phyloP scores from a whole-genome alignment of 2,113 vertebrate genomes.

The Ammodytes dubius region DNA sequence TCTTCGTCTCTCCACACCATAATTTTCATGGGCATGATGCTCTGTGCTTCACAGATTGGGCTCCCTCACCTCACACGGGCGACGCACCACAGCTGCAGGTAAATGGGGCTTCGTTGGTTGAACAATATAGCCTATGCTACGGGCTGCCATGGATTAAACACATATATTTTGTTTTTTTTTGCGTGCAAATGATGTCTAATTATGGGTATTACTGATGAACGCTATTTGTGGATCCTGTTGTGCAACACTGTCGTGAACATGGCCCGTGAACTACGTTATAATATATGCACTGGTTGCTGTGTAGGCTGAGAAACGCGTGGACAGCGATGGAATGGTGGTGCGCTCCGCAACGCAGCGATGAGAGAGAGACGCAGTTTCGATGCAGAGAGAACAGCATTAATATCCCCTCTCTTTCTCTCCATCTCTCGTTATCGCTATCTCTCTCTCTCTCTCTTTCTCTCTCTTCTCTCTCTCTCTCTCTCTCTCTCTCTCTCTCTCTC shows the following conservation, averaged over 20 bases:
- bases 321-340: slow-evolving; percentile 76
- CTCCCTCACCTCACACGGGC: slow-evolving; percentile 53
- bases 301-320: slow-evolving; percentile 80
- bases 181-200: slow-evolving; percentile 5
- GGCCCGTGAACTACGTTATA: slow-evolving; percentile 43
- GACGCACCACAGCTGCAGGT: slow-evolving; percentile 71
- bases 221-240: slow-evolving; percentile 54
- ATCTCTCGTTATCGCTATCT: slow-evolving; percentile 26
- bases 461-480: slow-evolving; percentile 35
- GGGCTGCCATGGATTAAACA: neutral
- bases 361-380: slow-evolving; percentile 77
- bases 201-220: neutral
- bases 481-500: slow-evolving; percentile 32
- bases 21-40: slow-evolving; percentile 69
- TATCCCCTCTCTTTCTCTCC: slow-evolving; percentile 36
- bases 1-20: slow-evolving; percentile 66
- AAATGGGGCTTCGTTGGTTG: slow-evolving; percentile 20
- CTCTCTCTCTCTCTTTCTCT: slow-evolving; percentile 25
- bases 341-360: slow-evolving; percentile 73
- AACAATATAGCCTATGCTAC: neutral
- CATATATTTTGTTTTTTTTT: neutral
- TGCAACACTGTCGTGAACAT: slow-evolving; percentile 71
- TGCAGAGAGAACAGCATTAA: slow-evolving; percentile 73
- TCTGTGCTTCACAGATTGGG: slow-evolving; percentile 49
- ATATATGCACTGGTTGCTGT: slow-evolving; percentile 73